Evolutionary conservation across 2,797 vertebrate genomes (phyloP).

Genomic region (Fratercula arctica): DNA sequence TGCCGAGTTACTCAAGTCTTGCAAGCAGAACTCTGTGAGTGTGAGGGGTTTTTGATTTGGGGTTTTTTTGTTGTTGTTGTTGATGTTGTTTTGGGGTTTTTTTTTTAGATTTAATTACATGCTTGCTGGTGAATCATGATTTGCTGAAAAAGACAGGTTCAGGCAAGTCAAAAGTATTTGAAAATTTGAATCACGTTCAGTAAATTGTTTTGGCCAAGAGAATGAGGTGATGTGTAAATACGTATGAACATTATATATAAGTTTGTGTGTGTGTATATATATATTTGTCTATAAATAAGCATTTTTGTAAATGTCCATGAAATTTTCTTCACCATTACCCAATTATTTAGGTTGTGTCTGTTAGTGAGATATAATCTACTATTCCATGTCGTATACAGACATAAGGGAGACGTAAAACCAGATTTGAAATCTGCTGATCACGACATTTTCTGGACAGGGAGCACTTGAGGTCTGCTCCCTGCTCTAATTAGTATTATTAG

Average conservation of each 20-base stretch:
- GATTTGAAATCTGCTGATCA: neutral
- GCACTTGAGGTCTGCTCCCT: neutral
- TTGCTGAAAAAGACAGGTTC: neutral
- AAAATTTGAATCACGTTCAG: neutral
- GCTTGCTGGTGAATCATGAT: neutral
- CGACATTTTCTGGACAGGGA: neutral
- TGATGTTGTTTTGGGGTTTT: neutral
- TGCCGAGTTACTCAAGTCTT: neutral
- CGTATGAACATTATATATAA: neutral
- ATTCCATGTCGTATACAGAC: neutral
- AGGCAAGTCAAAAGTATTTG: neutral
- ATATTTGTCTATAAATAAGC: neutral
- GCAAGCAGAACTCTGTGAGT: neutral
- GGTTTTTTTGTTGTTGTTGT: too few species aligned
- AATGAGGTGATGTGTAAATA: neutral
- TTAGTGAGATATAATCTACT: neutral
- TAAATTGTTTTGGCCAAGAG: neutral
- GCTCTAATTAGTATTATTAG: neutral
- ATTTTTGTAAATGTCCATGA: neutral
- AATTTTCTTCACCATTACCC: neutral
- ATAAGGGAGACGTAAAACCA: neutral
- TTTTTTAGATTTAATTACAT: neutral
- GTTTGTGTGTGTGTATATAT: rapidly evolving
- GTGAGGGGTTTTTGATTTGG: neutral
- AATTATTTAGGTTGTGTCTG: neutral